Base-by-base conservation (phyloP, 2,888 invertebrate species). In the Tortricodes alternella region DNA sequence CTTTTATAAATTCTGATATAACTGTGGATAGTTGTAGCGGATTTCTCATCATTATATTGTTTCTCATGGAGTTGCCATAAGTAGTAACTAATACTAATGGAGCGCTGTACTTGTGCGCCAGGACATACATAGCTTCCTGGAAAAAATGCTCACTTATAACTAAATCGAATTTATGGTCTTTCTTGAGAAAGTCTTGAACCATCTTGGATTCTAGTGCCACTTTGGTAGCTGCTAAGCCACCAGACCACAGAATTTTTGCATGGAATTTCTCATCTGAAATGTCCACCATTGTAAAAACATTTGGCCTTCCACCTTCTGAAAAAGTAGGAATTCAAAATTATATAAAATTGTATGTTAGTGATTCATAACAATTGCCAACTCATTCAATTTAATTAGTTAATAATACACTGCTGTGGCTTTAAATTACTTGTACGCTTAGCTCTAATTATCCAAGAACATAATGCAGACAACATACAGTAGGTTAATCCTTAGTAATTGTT, bases 141-240 rank as follows among this genome's bases (percentile, higher is more conserved):
- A 82, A 89, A 63, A 92, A 92, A 39, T 88, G 83, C 63, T 91
- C 91, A n/a, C 78, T 68, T 2, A 92, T 80, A 1, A 92, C 82
- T 7, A 92, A 65, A 61, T 92, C 92, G 37, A 85, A 92, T 39
- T 71, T 73, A 13, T 79, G 76, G 21, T 89, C 80, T 59, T 77
- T 67, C 0, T 65, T 65, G 0, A 91, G 62, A 41, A 91, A 80
- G 0, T 71, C 59, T 62, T 73, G 68, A 0, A 89, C 76, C 60
- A 74, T 66, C 2, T 68, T 73, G 0, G 89, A 87, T 53, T 84
- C 83, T 1, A 90, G 59, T 0, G 76, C 66, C 0, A 81, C 59
- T 65, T 90, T 84, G 4, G 88, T 85, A 5, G 78, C 80, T 0
- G 73, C 83, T 24, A 80, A 34, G 0, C 85, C 85, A 0, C 84